Base-by-base conservation (phyloP, 1,140 invertebrate species). In the Bombus haemorrhoidalis region DNA sequence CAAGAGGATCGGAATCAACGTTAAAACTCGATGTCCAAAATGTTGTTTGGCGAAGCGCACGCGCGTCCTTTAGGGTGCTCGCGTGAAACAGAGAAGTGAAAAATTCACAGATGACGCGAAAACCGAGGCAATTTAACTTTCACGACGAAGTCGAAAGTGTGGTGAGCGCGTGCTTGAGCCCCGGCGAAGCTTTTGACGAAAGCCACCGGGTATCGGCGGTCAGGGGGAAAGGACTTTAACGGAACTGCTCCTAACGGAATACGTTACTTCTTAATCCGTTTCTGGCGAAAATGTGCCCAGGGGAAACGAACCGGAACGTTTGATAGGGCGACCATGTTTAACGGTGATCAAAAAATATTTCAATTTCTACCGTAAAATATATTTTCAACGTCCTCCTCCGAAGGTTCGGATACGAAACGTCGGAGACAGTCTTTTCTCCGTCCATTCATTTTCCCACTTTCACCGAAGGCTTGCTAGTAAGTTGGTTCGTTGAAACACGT, bases 261-360 rank as follows among this genome's bases (percentile, higher is more conserved):
- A 89, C 84, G 77, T 89, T 89, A 89, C 71, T 89, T 74, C 85
- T 64, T 89, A 80, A 89, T 76, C 74, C 80, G 62, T 74, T 57
- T 22, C 77, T 13, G 12, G 28, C 9, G 47, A 64, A 74, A 84
- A 77, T 34, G 57, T 15, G 22, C 34, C n/a, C 41, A 9, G n/a
- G 10, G 9, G 28, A 62, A 71, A 32, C 68, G 43, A 28, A 39
- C 32, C 34, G 53, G 1, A n/a, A 39, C 72, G 10, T 47, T 4
- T 9, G 47, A 2, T 12, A 34, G 34, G 25, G 3, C 12, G 13
- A 3, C 0, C 15, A 9, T 9, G 13, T 75, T 25, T 28, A 41
- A 75, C 22, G 41, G 1, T 18, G 43, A 25, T 53, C 43, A 22
- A 32, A 25, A 34, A 75, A 75, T 32, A 53, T 34, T 75, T 34